Evolutionary conservation across 2,888 invertebrate genomes (phyloP), one percentile per base, ranked within the genome.

Genomic region (Phorcus lineatus): DNA sequence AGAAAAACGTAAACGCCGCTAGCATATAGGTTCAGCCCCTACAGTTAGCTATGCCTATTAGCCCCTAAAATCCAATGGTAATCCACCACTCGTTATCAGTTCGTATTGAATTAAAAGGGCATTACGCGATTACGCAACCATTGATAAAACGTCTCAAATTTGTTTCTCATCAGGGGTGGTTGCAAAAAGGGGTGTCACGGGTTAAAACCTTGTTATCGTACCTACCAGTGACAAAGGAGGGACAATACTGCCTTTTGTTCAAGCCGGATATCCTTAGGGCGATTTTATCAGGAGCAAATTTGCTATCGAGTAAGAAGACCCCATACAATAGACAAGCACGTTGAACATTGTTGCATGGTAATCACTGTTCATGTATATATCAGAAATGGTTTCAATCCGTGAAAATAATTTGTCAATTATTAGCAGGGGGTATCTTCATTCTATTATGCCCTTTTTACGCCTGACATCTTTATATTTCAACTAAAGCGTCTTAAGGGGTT

Each of bases 111-210:
- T 70, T 70, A 70, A 70, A 70, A 40, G 28, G 70, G 70, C 1
- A 70, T 70, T 70, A 70, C n/a, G 31, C 36, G 70, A 70, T 70
- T 70, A 70, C 70, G 36, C 70, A 70, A 70, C 36, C 19, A 17
- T 28, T 0, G 70, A 70, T 70, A 70, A 70, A 70, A 70, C 28
- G 28, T 17, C 70, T 70, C 70, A 31, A 70, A 70, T 70, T 70
- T 70, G 70, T 70, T 70, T 70, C 70, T 70, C 70, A 36, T 70
- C 70, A 70, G 36, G 28, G 70, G 36, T 13, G 47, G 13, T 47
- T 47, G 47, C 47, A 47, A 47, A 47, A 47, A 70, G 28, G 19
- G 70, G 70, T 70, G 70, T 70, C 70, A 70, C 36, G 70, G 28
- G 36, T 36, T 28, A 36, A 19, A 70, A 70, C 36, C 40, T 28